Evolutionary conservation across 2,113 vertebrate species (phyloP).

Genomic region (Origma solitaria): DNA sequence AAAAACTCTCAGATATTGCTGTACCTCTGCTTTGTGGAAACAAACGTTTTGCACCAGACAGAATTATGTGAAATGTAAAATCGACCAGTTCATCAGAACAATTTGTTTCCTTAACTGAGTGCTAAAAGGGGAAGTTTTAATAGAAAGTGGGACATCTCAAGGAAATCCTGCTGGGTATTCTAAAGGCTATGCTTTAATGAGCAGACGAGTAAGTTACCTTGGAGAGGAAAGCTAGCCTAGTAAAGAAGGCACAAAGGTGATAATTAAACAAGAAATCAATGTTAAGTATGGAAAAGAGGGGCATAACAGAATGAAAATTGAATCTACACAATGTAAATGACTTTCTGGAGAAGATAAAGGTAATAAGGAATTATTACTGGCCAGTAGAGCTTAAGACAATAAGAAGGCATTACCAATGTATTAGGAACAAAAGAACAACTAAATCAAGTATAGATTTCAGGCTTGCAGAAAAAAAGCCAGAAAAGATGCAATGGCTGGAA

Average conservation of each 20-base stretch:
- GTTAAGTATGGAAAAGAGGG: slow-evolving; percentile 39
- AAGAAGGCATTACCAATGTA: neutral
- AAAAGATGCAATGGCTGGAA: slow-evolving; percentile 7
- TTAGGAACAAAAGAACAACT: slow-evolving; percentile 17
- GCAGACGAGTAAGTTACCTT: slow-evolving; percentile 32
- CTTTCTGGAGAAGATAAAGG: neutral
- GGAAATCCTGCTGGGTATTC: slow-evolving; percentile 46
- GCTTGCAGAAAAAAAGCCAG: neutral
- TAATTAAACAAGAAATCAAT: slow-evolving; percentile 61
- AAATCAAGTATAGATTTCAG: slow-evolving; percentile 21
- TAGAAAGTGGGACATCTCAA: slow-evolving; percentile 26
- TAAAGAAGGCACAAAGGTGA: slow-evolving; percentile 40
- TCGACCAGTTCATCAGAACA: neutral
- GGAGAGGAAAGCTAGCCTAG: slow-evolving; percentile 18
- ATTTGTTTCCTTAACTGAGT: neutral
- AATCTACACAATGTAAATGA: slow-evolving; percentile 13
- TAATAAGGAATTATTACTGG: slow-evolving; percentile 20
- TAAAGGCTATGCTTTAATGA: slow-evolving; percentile 42
- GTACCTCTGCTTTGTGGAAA: neutral
- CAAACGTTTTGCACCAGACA: neutral
- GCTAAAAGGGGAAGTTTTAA: slow-evolving; percentile 22
- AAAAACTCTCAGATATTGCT: neutral
- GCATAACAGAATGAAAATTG: slow-evolving; percentile 24
- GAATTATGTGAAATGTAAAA: neutral
- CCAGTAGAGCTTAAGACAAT: neutral